Conservation (phyloP, 2,888 invertebrate species). For the Augochlorella aurata region DNA sequence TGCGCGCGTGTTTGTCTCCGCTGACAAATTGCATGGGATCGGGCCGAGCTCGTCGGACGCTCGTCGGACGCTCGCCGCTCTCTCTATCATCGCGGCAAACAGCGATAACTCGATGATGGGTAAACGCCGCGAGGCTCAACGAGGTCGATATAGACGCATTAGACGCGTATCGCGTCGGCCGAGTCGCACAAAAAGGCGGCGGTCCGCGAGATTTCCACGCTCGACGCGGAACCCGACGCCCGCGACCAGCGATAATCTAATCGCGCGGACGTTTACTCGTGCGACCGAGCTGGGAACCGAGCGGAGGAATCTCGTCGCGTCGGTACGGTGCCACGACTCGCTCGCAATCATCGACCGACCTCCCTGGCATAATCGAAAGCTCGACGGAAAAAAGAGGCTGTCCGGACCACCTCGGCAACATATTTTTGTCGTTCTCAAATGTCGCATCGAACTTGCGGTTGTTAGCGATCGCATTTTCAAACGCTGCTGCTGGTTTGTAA, state of each 20-base stretch:
- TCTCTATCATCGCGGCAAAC: slow-evolving; percentile 60
- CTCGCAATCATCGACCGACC: no score
- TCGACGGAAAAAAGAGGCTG: no score
- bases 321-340: no score
- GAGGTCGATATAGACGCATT: slow-evolving; percentile 35
- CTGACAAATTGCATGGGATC: slow-evolving; percentile 65
- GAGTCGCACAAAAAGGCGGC: neutral
- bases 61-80: slow-evolving; percentile 29
- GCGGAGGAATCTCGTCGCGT: neutral
- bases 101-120: slow-evolving; percentile 65
- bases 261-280: slow-evolving; percentile 16
- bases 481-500: no score
- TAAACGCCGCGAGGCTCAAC: slow-evolving; percentile 45
- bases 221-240: neutral
- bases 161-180: neutral
- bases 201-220: slow-evolving; percentile 17
- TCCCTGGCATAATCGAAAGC: no score
- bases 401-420: no score
- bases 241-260: slow-evolving; percentile 6
- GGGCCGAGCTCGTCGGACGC: slow-evolving; percentile 36
- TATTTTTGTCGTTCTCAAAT: no score
- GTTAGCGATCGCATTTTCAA: no score
- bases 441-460: no score
- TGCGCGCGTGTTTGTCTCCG: slow-evolving; percentile 48
- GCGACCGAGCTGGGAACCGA: neutral